Percentiles rank a stretch among this genome's conserved stretches.
Conservation (phyloP, 1,140 invertebrate species). For the Temnothorax curvispinosus region DNA sequence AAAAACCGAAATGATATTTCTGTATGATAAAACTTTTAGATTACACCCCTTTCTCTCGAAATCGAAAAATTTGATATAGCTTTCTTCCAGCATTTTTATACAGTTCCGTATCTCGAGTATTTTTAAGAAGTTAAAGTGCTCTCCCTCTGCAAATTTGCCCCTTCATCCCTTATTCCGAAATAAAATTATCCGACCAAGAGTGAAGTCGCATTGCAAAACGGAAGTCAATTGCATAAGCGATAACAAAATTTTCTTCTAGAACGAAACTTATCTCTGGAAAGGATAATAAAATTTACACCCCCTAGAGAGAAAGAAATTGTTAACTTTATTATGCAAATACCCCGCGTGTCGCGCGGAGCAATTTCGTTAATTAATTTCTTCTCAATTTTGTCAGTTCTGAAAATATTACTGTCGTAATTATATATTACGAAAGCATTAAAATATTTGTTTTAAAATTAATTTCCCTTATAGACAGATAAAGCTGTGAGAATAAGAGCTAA, state of each 20-base stretch:
- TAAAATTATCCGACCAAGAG: too few species aligned
- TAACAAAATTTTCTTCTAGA: too few species aligned
- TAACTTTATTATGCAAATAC: constrained; percentile 7
- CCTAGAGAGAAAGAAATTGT: background rate
- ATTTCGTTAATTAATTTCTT: constrained; percentile 18
- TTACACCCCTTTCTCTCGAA: background rate
- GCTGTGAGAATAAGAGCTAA: constrained; percentile 1
- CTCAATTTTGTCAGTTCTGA: background rate
- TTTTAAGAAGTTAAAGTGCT: background rate
- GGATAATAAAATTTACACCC: background rate
- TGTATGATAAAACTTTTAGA: constrained; percentile 6
- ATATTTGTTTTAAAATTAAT: background rate
- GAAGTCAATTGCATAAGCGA: too few species aligned
- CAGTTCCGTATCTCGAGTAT: background rate
- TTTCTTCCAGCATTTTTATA: background rate
- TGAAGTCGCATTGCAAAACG: too few species aligned
- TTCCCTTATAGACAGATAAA: background rate
- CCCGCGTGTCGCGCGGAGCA: background rate
- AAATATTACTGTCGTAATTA: background rate
- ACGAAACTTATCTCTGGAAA: background rate
- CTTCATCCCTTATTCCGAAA: background rate
- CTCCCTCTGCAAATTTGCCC: background rate
- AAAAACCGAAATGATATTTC: background rate
- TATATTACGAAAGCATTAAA: background rate
- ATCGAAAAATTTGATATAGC: background rate